These are phyloP conservation scores for Tor tambroides DNA, from an alignment of 2,113 vertebrate species.

Conservation along the genomic window DNA sequence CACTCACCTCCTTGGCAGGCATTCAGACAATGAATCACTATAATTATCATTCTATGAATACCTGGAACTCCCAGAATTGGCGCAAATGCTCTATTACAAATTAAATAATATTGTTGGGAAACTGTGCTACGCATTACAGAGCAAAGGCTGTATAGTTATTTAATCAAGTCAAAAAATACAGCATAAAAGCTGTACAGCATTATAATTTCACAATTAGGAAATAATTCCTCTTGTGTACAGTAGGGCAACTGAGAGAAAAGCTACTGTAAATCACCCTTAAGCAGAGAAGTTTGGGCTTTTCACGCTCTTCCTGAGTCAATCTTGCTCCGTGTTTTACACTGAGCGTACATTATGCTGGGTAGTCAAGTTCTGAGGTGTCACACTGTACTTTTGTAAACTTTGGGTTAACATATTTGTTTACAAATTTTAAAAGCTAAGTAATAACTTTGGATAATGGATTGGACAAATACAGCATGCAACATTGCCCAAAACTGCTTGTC, in stretches of 20 bases:
- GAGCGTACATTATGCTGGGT: not conserved
- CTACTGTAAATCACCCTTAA: not conserved
- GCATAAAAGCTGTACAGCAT: not conserved
- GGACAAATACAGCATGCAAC: not conserved
- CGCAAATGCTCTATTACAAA: slow-evolving; percentile 12
- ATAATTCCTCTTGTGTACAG: not conserved
- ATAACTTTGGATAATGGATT: not conserved
- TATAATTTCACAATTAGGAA: not conserved
- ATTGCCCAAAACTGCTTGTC: not conserved
- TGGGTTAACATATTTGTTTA: not conserved
- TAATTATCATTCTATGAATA: slow-evolving; percentile 40
- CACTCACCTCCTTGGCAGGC: slow-evolving; percentile 44
- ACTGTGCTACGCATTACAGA: not conserved
- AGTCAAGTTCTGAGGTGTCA: not conserved
- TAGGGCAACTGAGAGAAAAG: not conserved
- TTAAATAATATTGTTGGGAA: slow-evolving; percentile 4
- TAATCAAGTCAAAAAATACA: not conserved
- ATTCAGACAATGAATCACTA: slow-evolving; percentile 40
- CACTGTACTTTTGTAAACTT: not conserved
- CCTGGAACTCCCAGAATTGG: slow-evolving; percentile 31
- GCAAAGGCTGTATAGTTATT: not conserved
- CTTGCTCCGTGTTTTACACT: not conserved
- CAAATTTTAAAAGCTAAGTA: not conserved
- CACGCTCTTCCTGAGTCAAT: not conserved
- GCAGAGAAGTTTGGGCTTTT: not conserved